Conservation (phyloP, 2,797 vertebrate species). For the Acipenser oxyrinchus region DNA sequence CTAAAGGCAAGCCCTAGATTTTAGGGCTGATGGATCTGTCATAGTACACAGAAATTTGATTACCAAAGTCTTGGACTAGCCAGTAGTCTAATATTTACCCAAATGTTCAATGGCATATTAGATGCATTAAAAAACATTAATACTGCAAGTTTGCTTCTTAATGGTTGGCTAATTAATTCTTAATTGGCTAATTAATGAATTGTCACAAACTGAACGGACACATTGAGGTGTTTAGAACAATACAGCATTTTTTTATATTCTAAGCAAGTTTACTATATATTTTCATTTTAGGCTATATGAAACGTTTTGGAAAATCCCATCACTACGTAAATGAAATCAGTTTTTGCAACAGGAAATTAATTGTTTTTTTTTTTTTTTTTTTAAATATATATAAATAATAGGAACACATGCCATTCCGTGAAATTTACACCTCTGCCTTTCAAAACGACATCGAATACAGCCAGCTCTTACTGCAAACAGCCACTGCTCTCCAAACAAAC, state of each 20-base stretch:
- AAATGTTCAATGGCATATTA: too few species aligned
- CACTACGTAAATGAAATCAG: not conserved
- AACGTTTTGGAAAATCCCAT: too few species aligned
- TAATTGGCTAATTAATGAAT: too few species aligned
- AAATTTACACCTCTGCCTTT: conserved; percentile 81
- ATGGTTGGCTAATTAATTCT: not conserved
- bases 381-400: conserved; percentile 29
- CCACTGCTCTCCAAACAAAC: conserved; percentile 80
- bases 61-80: too few species aligned
- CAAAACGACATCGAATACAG: conserved; percentile 83
- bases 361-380: not conserved
- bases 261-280: not conserved
- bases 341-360: not conserved
- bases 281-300: too few species aligned
- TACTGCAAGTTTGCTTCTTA: not conserved
- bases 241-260: not conserved
- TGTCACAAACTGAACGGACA: too few species aligned
- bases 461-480: conserved; percentile 80
- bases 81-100: too few species aligned
- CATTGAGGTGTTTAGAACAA: too few species aligned
- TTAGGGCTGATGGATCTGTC: too few species aligned
- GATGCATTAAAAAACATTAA: too few species aligned
- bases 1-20: too few species aligned
- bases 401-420: conserved; percentile 92
- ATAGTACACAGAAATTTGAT: too few species aligned